Evolutionary conservation across 1,140 invertebrate species (phyloP).

Genomic region (Drosophila gunungcola): DNA sequence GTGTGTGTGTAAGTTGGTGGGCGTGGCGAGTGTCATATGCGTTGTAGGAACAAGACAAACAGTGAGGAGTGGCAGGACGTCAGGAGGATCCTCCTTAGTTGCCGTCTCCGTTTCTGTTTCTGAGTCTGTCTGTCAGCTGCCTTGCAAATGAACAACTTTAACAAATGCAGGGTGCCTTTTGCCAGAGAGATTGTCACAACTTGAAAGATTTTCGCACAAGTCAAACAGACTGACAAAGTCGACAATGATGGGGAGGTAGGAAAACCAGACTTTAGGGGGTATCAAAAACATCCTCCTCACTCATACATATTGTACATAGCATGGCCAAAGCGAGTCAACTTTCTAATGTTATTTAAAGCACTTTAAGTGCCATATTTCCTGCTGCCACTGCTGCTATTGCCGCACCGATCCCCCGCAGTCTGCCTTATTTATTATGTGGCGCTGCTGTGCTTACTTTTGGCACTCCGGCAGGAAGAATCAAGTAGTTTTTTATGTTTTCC

Average conservation of each 20-base stretch:
- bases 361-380: conserved; percentile 83
- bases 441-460: conserved; percentile 79
- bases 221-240: conserved; percentile 80
- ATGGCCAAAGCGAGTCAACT: conserved; percentile 54
- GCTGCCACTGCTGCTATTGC: conserved; percentile 31
- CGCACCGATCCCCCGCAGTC: conserved; percentile 23
- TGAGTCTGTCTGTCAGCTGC: conserved; percentile 59
- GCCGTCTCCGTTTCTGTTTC: conserved; percentile 34
- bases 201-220: conserved; percentile 78
- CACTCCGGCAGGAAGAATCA: conserved; percentile 79
- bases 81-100: conserved; percentile 44
- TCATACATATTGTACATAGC: conserved; percentile 1
- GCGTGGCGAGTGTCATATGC: conserved; percentile 74
- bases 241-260: conserved; percentile 54
- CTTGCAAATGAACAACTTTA: conserved; percentile 81
- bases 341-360: conserved; percentile 83
- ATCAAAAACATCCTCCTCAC: conserved; percentile 19
- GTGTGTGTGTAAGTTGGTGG: conserved; percentile 38
- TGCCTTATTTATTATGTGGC: conserved; percentile 79
- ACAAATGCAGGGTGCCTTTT: conserved; percentile 62
- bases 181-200: conserved; percentile 58
- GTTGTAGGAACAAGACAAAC: conserved; percentile 78
- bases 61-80: conserved; percentile 39
- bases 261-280: conserved; percentile 14
- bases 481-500: conserved; percentile 83